Conservation (phyloP, 2,797 vertebrate genomes). For the Eidolon dupreanum region DNA sequence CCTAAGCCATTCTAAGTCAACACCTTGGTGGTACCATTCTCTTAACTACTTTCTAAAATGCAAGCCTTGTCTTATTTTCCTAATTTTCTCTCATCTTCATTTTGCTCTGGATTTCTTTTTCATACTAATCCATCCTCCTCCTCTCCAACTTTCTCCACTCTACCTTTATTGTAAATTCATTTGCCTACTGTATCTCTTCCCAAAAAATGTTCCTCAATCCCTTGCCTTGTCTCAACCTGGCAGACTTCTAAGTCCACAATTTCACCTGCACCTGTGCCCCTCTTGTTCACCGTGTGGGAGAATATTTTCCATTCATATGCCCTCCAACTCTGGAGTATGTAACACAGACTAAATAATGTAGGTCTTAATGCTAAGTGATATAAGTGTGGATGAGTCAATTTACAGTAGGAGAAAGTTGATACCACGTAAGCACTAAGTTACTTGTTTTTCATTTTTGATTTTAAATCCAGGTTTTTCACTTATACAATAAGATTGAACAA, state of each 20-base stretch:
- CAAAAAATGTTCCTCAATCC: not conserved
- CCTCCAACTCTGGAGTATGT: not conserved
- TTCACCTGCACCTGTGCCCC: not conserved
- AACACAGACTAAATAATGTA: not conserved
- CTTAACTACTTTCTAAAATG: not conserved
- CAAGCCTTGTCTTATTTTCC: not conserved
- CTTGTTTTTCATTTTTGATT: not conserved
- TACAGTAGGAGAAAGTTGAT: not conserved
- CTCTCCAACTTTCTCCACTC: not conserved
- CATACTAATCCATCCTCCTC: not conserved
- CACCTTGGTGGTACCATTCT: not conserved
- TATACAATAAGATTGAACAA: not conserved
- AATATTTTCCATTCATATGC: not conserved
- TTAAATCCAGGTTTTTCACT: constrained; percentile 13
- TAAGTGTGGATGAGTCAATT: not conserved
- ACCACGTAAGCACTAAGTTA: not conserved
- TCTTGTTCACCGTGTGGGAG: not conserved
- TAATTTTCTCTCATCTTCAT: not conserved
- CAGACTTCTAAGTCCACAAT: not conserved
- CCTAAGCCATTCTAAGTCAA: not conserved
- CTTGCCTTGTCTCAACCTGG: not conserved
- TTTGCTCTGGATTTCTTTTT: not conserved
- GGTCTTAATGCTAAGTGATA: not conserved
- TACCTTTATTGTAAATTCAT: not conserved
- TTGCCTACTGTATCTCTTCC: not conserved